phyloP scores from a whole-genome alignment of 2,888 invertebrate species.

The Ophraella communa region DNA sequence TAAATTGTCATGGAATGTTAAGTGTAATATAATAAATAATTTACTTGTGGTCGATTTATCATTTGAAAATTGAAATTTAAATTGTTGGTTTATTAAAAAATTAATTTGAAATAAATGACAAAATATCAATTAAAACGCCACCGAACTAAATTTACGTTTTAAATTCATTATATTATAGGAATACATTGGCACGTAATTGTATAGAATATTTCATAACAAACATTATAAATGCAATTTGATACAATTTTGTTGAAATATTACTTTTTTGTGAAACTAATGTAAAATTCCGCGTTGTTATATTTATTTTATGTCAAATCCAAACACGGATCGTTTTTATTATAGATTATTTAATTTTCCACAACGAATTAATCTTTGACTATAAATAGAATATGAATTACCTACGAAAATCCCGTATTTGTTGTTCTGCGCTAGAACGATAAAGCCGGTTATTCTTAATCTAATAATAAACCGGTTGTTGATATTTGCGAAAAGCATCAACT shows the following conservation, averaged over 20 bases:
- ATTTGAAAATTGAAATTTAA: not conserved
- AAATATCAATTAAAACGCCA: not conserved
- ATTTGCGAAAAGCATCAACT: not conserved
- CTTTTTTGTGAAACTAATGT: conserved; percentile 20
- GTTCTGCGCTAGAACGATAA: not conserved
- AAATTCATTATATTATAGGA: conserved; percentile 10
- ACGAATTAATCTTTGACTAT: conserved; percentile 9
- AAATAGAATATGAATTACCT: not conserved
- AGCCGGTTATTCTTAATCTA: not conserved
- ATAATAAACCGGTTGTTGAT: not conserved
- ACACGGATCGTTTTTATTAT: conserved; percentile 14
- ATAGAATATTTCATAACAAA: conserved; percentile 17
- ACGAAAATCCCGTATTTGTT: not conserved
- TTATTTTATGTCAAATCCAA: conserved; percentile 14
- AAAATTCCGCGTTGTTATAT: conserved; percentile 16
- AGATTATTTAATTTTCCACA: conserved; percentile 21
- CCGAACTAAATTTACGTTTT: conserved; percentile 11
- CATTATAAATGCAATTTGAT: conserved; percentile 9
- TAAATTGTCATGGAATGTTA: too few species aligned
- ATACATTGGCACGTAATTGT: conserved; percentile 3
- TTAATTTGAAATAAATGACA: not conserved
- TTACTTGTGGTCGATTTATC: not conserved
- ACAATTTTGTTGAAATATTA: conserved; percentile 15
- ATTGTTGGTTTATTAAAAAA: not conserved
- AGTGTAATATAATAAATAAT: too few species aligned